Evolutionary conservation across 2,113 vertebrate species (phyloP).

Genomic region (Nesogale talazaci): DNA sequence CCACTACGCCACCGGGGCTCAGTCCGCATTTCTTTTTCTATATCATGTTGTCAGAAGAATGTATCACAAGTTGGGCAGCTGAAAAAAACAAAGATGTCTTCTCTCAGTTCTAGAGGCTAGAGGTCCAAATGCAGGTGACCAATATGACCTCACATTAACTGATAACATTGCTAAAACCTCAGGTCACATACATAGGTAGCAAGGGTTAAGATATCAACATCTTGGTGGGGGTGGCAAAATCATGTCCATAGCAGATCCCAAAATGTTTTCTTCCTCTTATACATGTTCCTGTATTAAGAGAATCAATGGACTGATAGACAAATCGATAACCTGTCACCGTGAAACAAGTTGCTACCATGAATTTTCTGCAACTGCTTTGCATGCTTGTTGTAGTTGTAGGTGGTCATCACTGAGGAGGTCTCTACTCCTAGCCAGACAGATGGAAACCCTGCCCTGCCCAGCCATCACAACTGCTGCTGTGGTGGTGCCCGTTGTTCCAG

Average conservation of each 20-base stretch:
- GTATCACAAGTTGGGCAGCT: no score
- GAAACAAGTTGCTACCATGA: constrained; percentile 9
- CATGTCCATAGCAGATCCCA: neutral
- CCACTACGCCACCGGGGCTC: no score
- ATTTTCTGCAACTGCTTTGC: neutral
- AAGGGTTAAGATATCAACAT: neutral
- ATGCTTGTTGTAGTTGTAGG: neutral
- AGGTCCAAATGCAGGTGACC: no score
- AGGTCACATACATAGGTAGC: neutral
- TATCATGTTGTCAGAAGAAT: no score
- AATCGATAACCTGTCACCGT: neutral
- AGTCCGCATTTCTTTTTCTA: no score
- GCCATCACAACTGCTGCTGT: no score
- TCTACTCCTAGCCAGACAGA: neutral
- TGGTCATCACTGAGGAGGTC: neutral
- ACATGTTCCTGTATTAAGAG: neutral
- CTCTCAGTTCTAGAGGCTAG: no score
- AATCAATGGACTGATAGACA: constrained; percentile 5
- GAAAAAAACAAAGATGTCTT: no score
- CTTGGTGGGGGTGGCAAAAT: neutral
- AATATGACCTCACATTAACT: no score
- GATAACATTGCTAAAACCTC: no score
- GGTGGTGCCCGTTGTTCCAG: neutral
- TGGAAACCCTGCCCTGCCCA: neutral
- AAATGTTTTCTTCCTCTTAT: neutral